A percentile compares a stretch with the other conserved stretches of the same genome.
Conservation (phyloP, 1,140 invertebrate genomes). For the Vanessa tameamea region DNA sequence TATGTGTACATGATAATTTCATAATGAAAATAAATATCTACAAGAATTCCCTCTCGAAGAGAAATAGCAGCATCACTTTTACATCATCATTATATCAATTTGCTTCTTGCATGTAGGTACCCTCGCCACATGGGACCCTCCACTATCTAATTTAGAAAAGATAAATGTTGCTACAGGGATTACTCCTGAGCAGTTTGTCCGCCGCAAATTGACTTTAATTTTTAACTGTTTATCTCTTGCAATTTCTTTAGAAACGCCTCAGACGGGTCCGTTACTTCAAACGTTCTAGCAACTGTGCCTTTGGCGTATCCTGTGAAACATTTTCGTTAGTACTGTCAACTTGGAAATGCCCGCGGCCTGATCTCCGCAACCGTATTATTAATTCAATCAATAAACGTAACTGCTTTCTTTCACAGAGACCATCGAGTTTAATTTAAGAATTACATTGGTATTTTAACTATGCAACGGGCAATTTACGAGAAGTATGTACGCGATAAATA, state of each 20-base stretch:
- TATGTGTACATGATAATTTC: conserved; percentile 53
- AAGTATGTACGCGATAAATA: conserved; percentile 5
- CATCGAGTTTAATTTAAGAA: neutral
- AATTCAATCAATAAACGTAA: conserved; percentile 60
- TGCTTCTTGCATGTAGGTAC: conserved; percentile 38
- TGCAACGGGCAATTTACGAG: neutral
- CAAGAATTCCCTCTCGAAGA: conserved; percentile 18
- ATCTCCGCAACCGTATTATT: conserved; percentile 41
- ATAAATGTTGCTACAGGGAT: conserved; percentile 40
- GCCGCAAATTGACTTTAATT: conserved; percentile 40
- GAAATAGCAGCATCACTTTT: conserved; percentile 33
- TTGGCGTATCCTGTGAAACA: conserved; percentile 35
- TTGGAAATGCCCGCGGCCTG: conserved; percentile 36
- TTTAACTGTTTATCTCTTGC: conserved; percentile 41
- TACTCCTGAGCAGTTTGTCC: conserved; percentile 36
- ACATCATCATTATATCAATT: conserved; percentile 39
- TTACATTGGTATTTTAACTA: neutral
- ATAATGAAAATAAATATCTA: conserved; percentile 44
- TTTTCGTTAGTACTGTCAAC: conserved; percentile 43
- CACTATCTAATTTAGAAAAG: conserved; percentile 42
- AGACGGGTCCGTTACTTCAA: conserved; percentile 40
- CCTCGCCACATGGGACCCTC: conserved; percentile 28
- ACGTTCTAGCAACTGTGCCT: conserved; percentile 39
- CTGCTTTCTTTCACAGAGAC: conserved; percentile 42
- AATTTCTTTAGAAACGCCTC: conserved; percentile 39